phyloP scores from a whole-genome alignment of 2,113 vertebrate species.

The Platycercus adscitus region DNA sequence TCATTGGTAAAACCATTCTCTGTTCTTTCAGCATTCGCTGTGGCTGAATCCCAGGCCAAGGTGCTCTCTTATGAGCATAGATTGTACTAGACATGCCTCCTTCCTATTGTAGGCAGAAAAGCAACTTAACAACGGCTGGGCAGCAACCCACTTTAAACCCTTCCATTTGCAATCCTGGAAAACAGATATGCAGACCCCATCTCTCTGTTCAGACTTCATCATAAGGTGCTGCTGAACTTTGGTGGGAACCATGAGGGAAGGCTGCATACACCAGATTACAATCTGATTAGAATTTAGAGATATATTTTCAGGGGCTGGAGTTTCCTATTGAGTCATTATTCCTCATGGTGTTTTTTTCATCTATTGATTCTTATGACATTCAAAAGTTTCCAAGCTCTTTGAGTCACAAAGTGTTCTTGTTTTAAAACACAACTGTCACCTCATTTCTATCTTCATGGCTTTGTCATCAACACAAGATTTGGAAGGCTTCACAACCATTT shows the following conservation, averaged over 20 bases:
- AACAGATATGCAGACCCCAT: neutral
- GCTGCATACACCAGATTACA: neutral
- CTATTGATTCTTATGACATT: neutral
- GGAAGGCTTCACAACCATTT: neutral
- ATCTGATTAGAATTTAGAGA: neutral
- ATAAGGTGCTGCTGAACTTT: neutral
- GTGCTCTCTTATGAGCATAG: neutral
- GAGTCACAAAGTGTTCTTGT: neutral
- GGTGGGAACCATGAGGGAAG: rapidly evolving
- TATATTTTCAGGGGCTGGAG: neutral
- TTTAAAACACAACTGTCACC: neutral
- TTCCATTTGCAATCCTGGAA: neutral
- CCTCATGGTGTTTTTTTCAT: neutral
- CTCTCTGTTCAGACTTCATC: neutral
- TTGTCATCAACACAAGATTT: neutral
- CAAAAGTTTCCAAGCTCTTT: neutral
- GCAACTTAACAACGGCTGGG: neutral
- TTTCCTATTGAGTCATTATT: neutral
- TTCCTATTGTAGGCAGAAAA: conserved; percentile 40
- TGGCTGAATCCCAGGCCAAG: conserved; percentile 2
- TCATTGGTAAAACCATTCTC: neutral
- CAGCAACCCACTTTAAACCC: neutral
- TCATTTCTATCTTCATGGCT: neutral
- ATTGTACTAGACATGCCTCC: neutral
- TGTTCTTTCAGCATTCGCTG: neutral